Evolutionary conservation across 2,888 invertebrate species (phyloP), one percentile per base, ranked within the genome.

Genomic region (Pilophorus perplexus): DNA sequence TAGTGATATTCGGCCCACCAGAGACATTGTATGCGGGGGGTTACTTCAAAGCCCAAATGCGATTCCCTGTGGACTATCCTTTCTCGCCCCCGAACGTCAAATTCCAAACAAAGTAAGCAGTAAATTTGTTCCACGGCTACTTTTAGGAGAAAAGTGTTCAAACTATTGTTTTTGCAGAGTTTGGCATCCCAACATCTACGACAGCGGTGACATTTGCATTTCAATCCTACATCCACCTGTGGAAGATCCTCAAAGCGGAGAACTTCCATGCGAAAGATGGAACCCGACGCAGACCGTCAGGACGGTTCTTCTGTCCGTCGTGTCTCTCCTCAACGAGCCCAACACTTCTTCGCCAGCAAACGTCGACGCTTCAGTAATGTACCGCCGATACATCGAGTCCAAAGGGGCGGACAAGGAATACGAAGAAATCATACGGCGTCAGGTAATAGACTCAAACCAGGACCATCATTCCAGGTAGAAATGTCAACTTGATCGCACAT

Each of bases 231-330:
- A 70, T 27, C 70, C 68, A 8, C 70, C 70, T 10, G 64, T 69
- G 3, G 70, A 68, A 50, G 70, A 70, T 20, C 70, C 70, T 4
- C 70, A 68, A 33, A 68, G 68, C n/a, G 70, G 70, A 2, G 70
- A 70, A 46, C 66, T 70, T 23, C 68, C 68, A 10, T 67, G 68
- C 50, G 70, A 70, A 54, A 38, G 70, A n/a, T 70, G 70, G 70
- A 70, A 70, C 33, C 70, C 70, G n/a, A 70, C 70, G 12, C 70
- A 70, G 59, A 70, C 70, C 1, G 70, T 70, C 10, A 46, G 70
- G 23, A 70, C 70, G 12, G 67, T 70, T 2, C 57, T 70, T 10
- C 54, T 70, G 25, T 68, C 68, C 1, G 68, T 70, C 28, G 67
- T 70, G 22, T 70, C 70, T 6, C 66, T 70, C 27, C 67, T 70